Conservation (phyloP, 1,140 invertebrate genomes). For the Pseudomyrmex cubaensis region DNA sequence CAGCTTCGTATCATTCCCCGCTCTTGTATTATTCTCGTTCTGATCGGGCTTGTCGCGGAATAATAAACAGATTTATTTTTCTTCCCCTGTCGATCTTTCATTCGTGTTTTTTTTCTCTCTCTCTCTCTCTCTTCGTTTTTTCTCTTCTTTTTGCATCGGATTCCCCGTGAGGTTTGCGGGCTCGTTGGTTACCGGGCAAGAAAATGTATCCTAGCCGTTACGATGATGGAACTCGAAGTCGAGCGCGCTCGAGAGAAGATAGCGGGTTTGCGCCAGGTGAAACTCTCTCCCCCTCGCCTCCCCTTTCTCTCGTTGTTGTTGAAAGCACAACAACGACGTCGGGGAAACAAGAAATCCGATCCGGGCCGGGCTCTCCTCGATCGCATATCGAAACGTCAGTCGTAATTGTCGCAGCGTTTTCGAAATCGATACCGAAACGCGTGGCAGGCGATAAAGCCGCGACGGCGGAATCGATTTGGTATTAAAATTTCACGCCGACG, state of each 20-base stretch:
- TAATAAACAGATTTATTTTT: slow-evolving; percentile 52
- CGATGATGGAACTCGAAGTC: slow-evolving; percentile 41
- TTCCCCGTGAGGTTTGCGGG: slow-evolving; percentile 11
- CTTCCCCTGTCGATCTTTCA: not conserved
- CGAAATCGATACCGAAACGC: slow-evolving; percentile 45
- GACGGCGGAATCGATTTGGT: slow-evolving; percentile 49
- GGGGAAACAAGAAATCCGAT: slow-evolving; percentile 15
- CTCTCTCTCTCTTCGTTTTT: not conserved
- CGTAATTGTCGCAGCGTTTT: slow-evolving; percentile 54
- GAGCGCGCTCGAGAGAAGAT: slow-evolving; percentile 4
- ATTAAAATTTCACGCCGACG: slow-evolving; percentile 57
- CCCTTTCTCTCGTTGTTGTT: slow-evolving; percentile 15
- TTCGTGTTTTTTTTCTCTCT: not conserved
- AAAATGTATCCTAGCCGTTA: slow-evolving; percentile 37
- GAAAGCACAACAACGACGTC: slow-evolving; percentile 39
- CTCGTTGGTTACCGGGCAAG: slow-evolving; percentile 35
- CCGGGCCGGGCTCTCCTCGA: slow-evolving; percentile 25
- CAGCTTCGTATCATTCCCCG: slow-evolving; percentile 20
- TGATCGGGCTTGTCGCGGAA: slow-evolving; percentile 16
- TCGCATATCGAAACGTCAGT: slow-evolving; percentile 55
- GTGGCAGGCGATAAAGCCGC: slow-evolving; percentile 22
- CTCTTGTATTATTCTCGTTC: slow-evolving; percentile 20
- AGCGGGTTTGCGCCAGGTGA: not conserved
- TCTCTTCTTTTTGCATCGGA: not conserved
- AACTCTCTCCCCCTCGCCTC: not conserved